Base-by-base conservation (phyloP, 2,113 vertebrate species). In the Cranoglanis bouderius region DNA sequence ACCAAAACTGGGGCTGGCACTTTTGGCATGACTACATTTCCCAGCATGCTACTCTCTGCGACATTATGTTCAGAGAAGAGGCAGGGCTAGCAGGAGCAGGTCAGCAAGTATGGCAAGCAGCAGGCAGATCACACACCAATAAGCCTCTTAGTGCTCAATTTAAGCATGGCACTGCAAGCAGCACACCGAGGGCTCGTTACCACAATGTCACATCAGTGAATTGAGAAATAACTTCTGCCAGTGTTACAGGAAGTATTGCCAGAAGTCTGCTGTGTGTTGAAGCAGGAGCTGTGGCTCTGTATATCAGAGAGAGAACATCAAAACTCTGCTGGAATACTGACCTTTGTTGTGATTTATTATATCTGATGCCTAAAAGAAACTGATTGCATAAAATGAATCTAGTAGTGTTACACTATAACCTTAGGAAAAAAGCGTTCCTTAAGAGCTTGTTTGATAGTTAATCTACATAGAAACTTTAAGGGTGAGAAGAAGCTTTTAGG, bases 81-180 rank as follows among this genome's bases (percentile, higher is more conserved):
- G 26, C 21, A 6, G 9, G 32, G 85, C 51, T 53, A 53, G 55
- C 18, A 46, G 65, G 46, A 55, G 87, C 61, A 86, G 88, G 90
- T 88, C 87, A 88, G 85, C 72, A 55, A 46, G 86, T 67, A 59
- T 43, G 40, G 63, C 49, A 72, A 63, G 38, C 83, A 81, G 70
- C 85, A 88, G 83, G 85, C 63, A 84, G 84, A 75, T 88, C 84
- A 88, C 84, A 72, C 84, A 53, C 55, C 88, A 90, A 75, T 93
- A 92, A 90, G 90, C 91, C 90, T 93, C 75, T 91, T 89, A 91
- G 12, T 83, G 85, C 65, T 89, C 51, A 84, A 63, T 90, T 90
- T 89, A 91, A 88, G 59, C 84, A 26, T 9, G 32, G 51, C 83
- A 77, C 77, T 12, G 67, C 85, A 65, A 72, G 85, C 53, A 59